These are phyloP conservation scores for Alloplasta piceator DNA, from an alignment of 2,888 invertebrate species.

Conservation along the genomic window DNA sequence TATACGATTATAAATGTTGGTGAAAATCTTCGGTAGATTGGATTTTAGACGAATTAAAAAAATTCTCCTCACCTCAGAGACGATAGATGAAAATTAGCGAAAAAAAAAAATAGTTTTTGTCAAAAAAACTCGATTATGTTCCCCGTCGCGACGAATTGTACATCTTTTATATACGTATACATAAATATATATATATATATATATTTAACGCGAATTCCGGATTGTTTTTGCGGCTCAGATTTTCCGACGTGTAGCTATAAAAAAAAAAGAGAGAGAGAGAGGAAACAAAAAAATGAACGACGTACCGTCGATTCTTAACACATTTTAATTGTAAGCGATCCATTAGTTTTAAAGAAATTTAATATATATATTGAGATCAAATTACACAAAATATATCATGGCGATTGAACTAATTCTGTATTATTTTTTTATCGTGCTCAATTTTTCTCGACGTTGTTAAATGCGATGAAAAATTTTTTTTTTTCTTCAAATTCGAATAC, in stretches of 20 bases:
- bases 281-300: conserved; percentile 9
- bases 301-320: conserved; percentile 52
- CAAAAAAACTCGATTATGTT: conserved; percentile 26
- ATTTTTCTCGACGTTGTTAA: not conserved
- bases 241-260: not conserved
- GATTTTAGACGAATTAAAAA: not conserved
- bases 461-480: not conserved
- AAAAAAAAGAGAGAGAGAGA: not conserved
- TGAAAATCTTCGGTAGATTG: not conserved
- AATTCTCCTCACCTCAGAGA: not conserved
- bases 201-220: conserved; percentile 26
- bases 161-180: conserved; percentile 11
- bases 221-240: conserved; percentile 23
- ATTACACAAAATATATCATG: conserved; percentile 71
- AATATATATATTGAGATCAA: conserved; percentile 77
- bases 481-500: not conserved
- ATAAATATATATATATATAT: conserved; percentile 12
- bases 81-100: not conserved
- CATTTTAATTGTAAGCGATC: conserved; percentile 73
- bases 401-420: conserved; percentile 67
- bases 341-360: conserved; percentile 78
- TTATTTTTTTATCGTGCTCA: conserved; percentile 5
- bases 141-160: conserved; percentile 39
- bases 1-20: conserved; percentile 52
- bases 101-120: not conserved